Base-by-base conservation (phyloP, 2,797 vertebrate species). In the Pipistrellus pipistrellus region DNA sequence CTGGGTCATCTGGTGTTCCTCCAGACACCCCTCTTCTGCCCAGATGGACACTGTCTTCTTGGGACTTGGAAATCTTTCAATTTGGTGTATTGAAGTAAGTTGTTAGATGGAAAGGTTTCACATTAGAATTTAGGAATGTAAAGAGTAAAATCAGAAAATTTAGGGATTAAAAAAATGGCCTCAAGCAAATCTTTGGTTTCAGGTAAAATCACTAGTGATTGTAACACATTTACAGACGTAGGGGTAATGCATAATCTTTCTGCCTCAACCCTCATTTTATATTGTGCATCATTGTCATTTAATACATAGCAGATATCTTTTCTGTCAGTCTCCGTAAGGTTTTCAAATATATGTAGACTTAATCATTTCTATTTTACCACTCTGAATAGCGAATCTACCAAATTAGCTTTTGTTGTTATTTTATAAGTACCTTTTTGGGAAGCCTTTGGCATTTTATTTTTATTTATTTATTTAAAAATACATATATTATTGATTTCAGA, bases 341-440 rank as follows among this genome's bases (percentile, higher is more conserved):
- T 93, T 93, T 90, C 18, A 93, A 92, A n/a, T 81, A 41, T 64
- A 75, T 6, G 20, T 64, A 21, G 14, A 90, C 9, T 84, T 55
- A 83, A 46, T 57, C 82, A 95, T 76, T 88, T 69, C 59, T 15
- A 80, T 84, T 62, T 53, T 92, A 80, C 30, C 53, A 72, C 83
- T 84, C 66, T 80, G 30, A 93, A 72, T 88, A 72, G 68, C 92
- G 21, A 75, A 3, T 48, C 17, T 86, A 55, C 13, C 20, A 76
- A 64, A 90, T 97, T 80, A 41, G 32, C 25, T 59, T 92, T 88
- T 89, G n/a, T 51, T 55, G 55, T 66, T 90, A 66, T 64, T 94
- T 93, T 76, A 2, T 69, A 84, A 95, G 35, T 48, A 71, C 2
- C 1, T 51, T 88, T 90, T 86, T 75, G 23, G 2, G 20, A 18